Evolutionary conservation across 2,888 invertebrate genomes (phyloP).

Genomic region (Dastarcus helophoroides): DNA sequence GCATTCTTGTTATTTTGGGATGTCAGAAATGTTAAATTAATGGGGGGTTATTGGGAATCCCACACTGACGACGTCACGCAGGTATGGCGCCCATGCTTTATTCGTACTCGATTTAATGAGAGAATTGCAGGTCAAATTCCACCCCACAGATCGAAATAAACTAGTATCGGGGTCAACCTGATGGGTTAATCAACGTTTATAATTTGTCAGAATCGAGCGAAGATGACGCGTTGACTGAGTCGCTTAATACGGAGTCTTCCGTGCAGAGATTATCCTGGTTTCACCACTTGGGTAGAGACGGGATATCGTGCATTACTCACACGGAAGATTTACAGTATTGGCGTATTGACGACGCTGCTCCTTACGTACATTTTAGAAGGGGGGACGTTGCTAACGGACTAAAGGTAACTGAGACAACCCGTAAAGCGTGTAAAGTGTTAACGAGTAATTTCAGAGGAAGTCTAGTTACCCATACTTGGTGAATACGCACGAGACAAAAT

Average conservation of each 20-base stretch:
- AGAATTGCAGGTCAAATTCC: constrained; percentile 52
- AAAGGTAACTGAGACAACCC: constrained; percentile 42
- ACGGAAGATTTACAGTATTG: constrained; percentile 61
- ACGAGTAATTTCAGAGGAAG: constrained; percentile 43
- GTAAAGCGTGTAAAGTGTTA: constrained; percentile 1
- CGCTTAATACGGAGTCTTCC: constrained; percentile 68
- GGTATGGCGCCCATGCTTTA: no score
- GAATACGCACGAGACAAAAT: constrained; percentile 41
- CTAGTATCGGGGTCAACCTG: constrained; percentile 68
- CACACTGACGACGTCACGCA: constrained; percentile 74
- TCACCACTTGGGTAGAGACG: constrained; percentile 35
- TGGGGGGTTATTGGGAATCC: constrained; percentile 75
- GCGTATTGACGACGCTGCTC: constrained; percentile 50
- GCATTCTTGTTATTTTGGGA: constrained; percentile 76
- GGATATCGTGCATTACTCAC: constrained; percentile 58
- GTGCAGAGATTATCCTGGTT: constrained; percentile 54
- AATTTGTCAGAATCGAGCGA: constrained; percentile 61
- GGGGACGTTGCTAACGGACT: constrained; percentile 46
- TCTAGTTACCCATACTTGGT: constrained; percentile 55
- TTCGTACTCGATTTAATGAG: constrained; percentile 4
- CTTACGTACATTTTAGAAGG: constrained; percentile 45
- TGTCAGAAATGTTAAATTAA: constrained; percentile 46
- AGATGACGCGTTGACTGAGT: constrained; percentile 67
- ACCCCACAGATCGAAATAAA: constrained; percentile 51
- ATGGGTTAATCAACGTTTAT: constrained; percentile 77